Evolutionary conservation across 2,113 vertebrate genomes (phyloP), one percentile per base, ranked within the genome.

Genomic region (Grammomys surdaster): DNA sequence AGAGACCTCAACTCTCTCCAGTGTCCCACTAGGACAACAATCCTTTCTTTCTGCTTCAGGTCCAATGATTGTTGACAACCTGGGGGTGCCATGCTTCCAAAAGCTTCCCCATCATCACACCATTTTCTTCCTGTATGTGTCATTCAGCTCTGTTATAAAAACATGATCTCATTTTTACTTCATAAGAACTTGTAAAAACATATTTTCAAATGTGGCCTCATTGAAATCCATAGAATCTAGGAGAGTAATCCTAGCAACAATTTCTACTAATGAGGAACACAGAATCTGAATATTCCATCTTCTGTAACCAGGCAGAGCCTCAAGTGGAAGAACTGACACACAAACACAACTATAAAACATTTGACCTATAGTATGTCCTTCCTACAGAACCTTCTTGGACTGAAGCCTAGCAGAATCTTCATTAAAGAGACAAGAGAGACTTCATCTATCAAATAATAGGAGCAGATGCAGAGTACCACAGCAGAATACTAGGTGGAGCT

Each of bases 11-110:
- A 14, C 22, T 26, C 33, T 33, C 26, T 85, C 4, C 7, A 1
- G 33, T 36, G 80, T 40, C 8, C 31, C 51, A 11, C 8, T 1
- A 40, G 2, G 14, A n/a, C 19, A 17, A 46, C 11, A 70, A 9
- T 3, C n/a, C 8, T 43, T 33, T 22, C 65, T 43, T 36, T 13
- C 20, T 63, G 31, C 31, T 67, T 2, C 9, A 60, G 24, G 4
- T 69, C 12, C 12, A 8, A 33, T 58, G 36, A 48, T 43, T 28
- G 5, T 7, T n/a, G 70, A 46, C 43, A 67, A 60, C 7, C 16
- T 51, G 26, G 4, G 33, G 7, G 0, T 0, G n/a, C 0, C 9
- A 24, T 31, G n/a, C 13, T 81, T 73, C n/a, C n/a, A n/a, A 40
- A 24, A 19, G 40, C 6, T 33, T 5, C 14, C 31, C 26, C 20